Evolutionary conservation across 2,888 invertebrate genomes (phyloP).

Genomic region (Dryadula phaetusa): DNA sequence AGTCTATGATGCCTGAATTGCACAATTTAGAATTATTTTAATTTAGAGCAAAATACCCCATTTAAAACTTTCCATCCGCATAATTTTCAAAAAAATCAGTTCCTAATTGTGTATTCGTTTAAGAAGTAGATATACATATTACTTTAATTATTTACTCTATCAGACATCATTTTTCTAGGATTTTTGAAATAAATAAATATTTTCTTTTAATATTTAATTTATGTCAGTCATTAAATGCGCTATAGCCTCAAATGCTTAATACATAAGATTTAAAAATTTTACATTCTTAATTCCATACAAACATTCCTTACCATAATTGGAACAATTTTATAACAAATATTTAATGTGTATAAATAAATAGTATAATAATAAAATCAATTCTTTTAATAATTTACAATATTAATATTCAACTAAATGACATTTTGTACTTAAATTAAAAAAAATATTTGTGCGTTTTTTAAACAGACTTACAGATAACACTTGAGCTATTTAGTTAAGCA

Average conservation of each 20-base stretch:
- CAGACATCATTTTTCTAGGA: too few relatives aligned
- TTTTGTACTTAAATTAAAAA: constrained; percentile 5
- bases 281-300: neutral
- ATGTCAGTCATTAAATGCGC: neutral
- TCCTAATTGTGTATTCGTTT: too few relatives aligned
- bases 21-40: too few relatives aligned
- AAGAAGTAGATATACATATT: too few relatives aligned
- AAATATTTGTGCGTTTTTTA: constrained; percentile 3
- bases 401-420: neutral
- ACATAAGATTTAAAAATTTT: neutral
- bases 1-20: too few relatives aligned
- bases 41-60: too few relatives aligned
- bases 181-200: neutral
- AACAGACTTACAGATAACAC: neutral
- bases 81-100: too few relatives aligned
- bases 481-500: neutral
- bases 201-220: neutral
- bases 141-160: too few relatives aligned
- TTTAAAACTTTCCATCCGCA: too few relatives aligned
- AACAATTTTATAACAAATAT: neutral
- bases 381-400: neutral
- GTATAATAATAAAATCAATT: constrained; percentile 2
- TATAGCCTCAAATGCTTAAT: neutral
- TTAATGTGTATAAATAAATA: neutral
- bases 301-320: neutral